These are phyloP conservation scores for Origma solitaria DNA, from an alignment of 2,113 vertebrate species.

Conservation along the genomic window DNA sequence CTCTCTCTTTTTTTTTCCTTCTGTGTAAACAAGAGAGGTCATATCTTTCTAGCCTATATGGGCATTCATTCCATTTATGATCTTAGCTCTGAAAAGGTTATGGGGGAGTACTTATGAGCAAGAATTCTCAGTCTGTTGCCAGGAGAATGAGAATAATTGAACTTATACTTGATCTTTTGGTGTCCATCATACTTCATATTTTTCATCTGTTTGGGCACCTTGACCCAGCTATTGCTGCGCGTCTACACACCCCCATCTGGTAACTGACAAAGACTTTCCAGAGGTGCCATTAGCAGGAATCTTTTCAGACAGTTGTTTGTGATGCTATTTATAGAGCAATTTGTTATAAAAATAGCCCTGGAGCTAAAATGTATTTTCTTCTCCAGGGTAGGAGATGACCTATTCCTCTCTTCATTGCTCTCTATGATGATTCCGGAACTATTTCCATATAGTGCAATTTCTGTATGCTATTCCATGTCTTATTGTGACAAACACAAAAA, in stretches of 20 bases:
- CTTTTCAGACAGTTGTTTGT: slow-evolving; percentile 58
- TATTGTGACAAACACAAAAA: background rate
- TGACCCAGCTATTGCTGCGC: background rate
- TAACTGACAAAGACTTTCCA: slow-evolving; percentile 9
- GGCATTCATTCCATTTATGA: background rate
- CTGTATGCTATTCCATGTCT: background rate
- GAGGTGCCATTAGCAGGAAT: slow-evolving; percentile 38
- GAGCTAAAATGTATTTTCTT: slow-evolving; percentile 29
- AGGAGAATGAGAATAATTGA: background rate
- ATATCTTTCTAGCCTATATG: background rate
- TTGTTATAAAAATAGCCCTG: slow-evolving; percentile 56
- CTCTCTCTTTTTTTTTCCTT: background rate
- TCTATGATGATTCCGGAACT: background rate
- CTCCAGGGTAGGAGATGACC: slow-evolving; percentile 30
- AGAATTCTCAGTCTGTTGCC: background rate
- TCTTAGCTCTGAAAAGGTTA: slow-evolving; percentile 11
- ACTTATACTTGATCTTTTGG: background rate
- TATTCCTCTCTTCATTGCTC: background rate
- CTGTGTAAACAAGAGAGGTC: background rate
- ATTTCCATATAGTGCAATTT: background rate
- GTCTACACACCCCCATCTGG: background rate
- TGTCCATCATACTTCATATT: background rate
- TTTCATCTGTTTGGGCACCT: slow-evolving; percentile 14
- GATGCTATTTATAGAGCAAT: slow-evolving; percentile 60
- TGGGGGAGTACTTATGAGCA: background rate